phyloP scores from a whole-genome alignment of 2,888 invertebrate species.

The Serripes groenlandicus region DNA sequence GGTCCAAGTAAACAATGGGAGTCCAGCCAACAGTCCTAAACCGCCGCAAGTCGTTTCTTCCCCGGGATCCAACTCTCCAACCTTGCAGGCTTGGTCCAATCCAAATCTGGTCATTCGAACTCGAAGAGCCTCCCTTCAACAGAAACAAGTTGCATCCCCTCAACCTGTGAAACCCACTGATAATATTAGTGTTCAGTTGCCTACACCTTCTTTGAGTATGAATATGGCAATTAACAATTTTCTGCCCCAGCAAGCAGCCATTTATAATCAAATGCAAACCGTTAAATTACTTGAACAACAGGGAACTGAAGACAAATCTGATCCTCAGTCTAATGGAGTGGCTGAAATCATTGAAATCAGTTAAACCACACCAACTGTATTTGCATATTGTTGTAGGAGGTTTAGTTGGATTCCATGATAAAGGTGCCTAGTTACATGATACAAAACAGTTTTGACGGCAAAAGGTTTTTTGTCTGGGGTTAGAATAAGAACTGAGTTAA shows the following conservation, averaged over 20 bases:
- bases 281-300: constrained; percentile 2
- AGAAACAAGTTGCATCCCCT: constrained; percentile 36
- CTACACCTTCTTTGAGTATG: constrained; percentile 15
- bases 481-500: too few species aligned
- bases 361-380: constrained; percentile 10
- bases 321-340: constrained; percentile 36
- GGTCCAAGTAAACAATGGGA: constrained; percentile 4
- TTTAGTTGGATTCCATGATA: too few species aligned
- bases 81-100: constrained; percentile 85
- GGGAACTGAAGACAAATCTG: constrained; percentile 10
- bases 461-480: too few species aligned
- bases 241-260: neutral
- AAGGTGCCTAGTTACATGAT: too few species aligned
- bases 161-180: constrained; percentile 27
- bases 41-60: constrained; percentile 17
- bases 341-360: constrained; percentile 45
- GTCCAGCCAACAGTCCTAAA: constrained; percentile 6
- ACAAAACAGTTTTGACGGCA: too few species aligned
- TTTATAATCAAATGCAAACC: neutral
- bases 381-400: too few species aligned
- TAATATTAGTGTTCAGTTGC: constrained; percentile 19
- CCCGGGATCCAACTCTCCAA: constrained; percentile 40
- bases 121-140: constrained; percentile 73
- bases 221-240: constrained; percentile 3
- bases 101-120: constrained; percentile 86